Evolutionary conservation across 1,140 invertebrate genomes (phyloP), one percentile per base, ranked within the genome.

Genomic region (Paramacrobiotus metropolitanus): DNA sequence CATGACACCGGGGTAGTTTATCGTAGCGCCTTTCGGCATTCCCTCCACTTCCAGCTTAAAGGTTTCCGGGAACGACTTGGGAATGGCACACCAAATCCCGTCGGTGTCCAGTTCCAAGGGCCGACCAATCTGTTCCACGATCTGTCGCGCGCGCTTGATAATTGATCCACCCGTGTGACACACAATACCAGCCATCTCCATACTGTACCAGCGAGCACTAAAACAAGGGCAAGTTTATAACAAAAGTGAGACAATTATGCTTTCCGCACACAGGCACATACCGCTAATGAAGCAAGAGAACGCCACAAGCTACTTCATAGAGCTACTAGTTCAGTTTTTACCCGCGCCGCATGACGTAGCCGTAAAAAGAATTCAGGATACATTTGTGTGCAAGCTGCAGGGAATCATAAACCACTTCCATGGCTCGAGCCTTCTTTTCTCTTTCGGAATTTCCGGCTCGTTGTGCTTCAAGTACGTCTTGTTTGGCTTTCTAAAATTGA

Each of bases 101-200:
- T 97, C 94, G 0, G 94, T 98, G 71, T 99, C 94, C 62, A 99
- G 73, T 73, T 99, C 94, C 34, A 99, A 73, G 0, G 94, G 94
- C 9, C 93, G 78, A 4, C 92, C 92, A 63, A 79, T 76, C 71
- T 89, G 82, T 75, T 98, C 94, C 34, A 98, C 86, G 48, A 99
- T 88, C 75, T 98, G 89, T 65, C 92, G 76, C 2, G 93, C 92
- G 70, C 83, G 83, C 72, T 83, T 93, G 66, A 98, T 99, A 63
- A 98, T 97, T 68, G 88, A 83, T 0, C 91, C 91, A n/a, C 94
- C 94, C 0, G 93, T 97, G 67, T 90, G 85, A 74, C 94, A 98
- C 1, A 97, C 93, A 69, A 97, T 92, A 0, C 92, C 93, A 18
- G 90, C 94, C 94, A 99, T 98, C 75, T 97, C 92, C 93, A 98